A percentile compares a stretch with the other conserved stretches of the same genome.
These are phyloP conservation scores for Danionella dracula DNA, from an alignment of 2,797 vertebrate genomes.

Conservation along the genomic window DNA sequence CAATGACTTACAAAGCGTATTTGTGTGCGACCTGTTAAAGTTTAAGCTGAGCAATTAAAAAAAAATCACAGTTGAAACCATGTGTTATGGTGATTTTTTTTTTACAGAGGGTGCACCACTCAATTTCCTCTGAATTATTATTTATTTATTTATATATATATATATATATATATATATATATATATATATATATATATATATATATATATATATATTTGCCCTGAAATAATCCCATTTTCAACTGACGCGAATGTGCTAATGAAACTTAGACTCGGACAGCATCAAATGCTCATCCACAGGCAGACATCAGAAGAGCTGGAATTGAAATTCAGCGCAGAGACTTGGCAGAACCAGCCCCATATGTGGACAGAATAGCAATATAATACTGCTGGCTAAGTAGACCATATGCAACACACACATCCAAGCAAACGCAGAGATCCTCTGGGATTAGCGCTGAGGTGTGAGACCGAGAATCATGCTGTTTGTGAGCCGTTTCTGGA, in stretches of 20 bases:
- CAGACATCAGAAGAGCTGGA: conserved; percentile 39
- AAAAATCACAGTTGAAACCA: too few species aligned
- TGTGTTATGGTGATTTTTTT: too few species aligned
- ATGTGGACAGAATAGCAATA: conserved; percentile 48
- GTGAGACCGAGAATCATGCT: background rate
- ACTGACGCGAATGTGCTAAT: conserved; percentile 50
- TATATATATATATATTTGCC: background rate
- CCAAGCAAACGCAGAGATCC: conserved; percentile 28
- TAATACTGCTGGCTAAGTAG: conserved; percentile 26
- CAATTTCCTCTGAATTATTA: too few species aligned
- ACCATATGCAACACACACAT: conserved; percentile 25
- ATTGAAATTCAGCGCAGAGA: conserved; percentile 52
- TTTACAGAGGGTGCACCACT: too few species aligned
- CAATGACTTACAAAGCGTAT: too few species aligned
- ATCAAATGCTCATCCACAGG: conserved; percentile 52
- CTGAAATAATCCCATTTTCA: conserved; percentile 43
- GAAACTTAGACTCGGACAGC: conserved; percentile 55
- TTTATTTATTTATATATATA: too few species aligned
- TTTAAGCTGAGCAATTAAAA: too few species aligned
- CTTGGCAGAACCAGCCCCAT: conserved; percentile 47
- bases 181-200: background rate
- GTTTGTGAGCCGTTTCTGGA: background rate
- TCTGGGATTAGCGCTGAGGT: conserved; percentile 22
- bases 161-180: too few species aligned
- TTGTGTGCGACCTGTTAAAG: too few species aligned